A percentile compares a stretch with the other conserved stretches of the same genome.
phyloP scores from a whole-genome alignment of 1,140 invertebrate genomes.

The Pristionchus pacificus region DNA sequence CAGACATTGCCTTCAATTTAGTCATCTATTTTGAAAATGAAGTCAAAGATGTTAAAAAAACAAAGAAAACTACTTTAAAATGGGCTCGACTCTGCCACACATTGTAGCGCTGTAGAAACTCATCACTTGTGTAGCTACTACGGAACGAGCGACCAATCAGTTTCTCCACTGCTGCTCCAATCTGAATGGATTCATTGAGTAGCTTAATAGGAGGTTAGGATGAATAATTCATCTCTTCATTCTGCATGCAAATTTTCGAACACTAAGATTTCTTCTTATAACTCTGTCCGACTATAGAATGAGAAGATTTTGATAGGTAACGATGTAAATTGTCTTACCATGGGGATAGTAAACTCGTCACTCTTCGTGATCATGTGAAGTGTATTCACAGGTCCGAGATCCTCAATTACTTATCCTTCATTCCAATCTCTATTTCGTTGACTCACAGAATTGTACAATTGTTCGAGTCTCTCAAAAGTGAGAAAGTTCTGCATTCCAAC shows the following conservation, averaged over 20 bases:
- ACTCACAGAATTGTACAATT: constrained; percentile 78
- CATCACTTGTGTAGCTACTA: constrained; percentile 58
- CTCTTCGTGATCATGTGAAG: too few relatives aligned
- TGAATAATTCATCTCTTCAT: too few relatives aligned
- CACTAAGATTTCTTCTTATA: not conserved
- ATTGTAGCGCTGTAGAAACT: constrained; percentile 52
- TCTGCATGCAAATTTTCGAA: too few relatives aligned
- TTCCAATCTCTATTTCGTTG: not conserved
- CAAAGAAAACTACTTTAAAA: not conserved
- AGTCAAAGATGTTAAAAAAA: too few relatives aligned
- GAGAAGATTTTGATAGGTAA: not conserved
- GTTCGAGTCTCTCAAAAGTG: constrained; percentile 87
- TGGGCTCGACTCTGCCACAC: too few relatives aligned
- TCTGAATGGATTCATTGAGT: too few relatives aligned
- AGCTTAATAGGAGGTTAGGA: too few relatives aligned
- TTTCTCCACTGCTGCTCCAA: constrained; percentile 60
- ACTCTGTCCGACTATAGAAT: not conserved
- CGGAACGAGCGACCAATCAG: constrained; percentile 61
- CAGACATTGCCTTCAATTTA: too few relatives aligned
- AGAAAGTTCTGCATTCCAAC: constrained; percentile 95
- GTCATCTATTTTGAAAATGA: too few relatives aligned
- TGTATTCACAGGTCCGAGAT: too few relatives aligned
- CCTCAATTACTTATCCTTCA: not conserved
- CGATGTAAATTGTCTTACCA: too few relatives aligned
- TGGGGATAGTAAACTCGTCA: too few relatives aligned